Conservation (phyloP, 92 coral and sea anemone species). For the Paragorgia papillata region DNA sequence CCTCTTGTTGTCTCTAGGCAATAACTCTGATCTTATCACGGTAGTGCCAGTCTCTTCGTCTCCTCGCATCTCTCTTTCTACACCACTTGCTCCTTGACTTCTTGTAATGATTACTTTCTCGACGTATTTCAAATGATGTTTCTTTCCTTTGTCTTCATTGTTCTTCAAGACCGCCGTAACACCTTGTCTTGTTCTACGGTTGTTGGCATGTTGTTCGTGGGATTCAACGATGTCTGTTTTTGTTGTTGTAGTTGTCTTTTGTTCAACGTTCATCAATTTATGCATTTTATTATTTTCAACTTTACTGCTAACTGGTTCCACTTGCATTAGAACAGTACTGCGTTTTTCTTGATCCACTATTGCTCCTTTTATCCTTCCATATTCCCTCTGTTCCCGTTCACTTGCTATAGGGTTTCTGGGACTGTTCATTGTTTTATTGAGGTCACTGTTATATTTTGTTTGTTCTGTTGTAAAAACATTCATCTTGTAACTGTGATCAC, state of each 20-base stretch:
- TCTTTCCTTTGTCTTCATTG: neutral
- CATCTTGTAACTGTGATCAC: neutral
- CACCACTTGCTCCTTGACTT: constrained; percentile 15
- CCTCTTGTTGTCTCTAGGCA: too few species aligned
- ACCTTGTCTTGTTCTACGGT: neutral
- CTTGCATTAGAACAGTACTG: neutral
- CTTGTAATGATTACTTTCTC: constrained; percentile 15
- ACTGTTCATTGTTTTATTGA: neutral
- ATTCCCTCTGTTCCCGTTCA: neutral
- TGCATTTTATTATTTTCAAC: too few species aligned
- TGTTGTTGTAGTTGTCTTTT: neutral
- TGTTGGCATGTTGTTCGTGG: neutral
- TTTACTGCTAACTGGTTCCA: neutral
- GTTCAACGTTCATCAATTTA: neutral
- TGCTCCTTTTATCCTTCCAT: neutral
- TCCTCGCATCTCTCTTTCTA: constrained; percentile 2
- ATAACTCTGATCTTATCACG: neutral
- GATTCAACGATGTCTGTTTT: neutral
- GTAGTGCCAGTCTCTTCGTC: neutral
- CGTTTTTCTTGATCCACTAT: neutral
- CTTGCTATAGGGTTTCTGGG: neutral
- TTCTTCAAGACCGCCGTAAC: neutral
- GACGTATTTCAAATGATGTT: constrained; percentile 8
- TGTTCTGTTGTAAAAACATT: constrained; percentile 8
- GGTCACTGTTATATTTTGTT: neutral